These are phyloP conservation scores for Silurus aristotelis DNA, from an alignment of 2,797 vertebrate genomes.

Conservation along the genomic window DNA sequence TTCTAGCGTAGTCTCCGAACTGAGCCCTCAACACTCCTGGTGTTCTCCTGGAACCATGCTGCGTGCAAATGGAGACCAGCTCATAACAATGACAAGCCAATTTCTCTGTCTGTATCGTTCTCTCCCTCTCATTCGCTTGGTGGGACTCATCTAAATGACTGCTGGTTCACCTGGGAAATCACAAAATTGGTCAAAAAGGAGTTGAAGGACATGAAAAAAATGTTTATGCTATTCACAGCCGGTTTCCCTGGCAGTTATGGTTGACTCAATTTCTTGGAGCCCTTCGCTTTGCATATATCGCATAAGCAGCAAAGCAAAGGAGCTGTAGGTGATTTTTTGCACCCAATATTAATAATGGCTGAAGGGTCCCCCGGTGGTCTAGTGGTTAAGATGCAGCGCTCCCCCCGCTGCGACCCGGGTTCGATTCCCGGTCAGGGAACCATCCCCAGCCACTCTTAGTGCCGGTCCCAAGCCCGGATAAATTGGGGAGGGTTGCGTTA, in stretches of 20 bases:
- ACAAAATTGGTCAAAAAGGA: constrained; percentile 36
- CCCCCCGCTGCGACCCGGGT: too few relatives aligned
- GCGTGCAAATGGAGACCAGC: constrained; percentile 28
- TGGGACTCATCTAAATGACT: constrained; percentile 32
- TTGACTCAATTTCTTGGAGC: constrained; percentile 4
- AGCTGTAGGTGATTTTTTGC: neutral
- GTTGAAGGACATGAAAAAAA: constrained; percentile 25
- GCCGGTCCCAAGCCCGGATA: too few relatives aligned
- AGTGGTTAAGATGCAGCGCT: too few relatives aligned
- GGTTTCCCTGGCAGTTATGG: constrained; percentile 11
- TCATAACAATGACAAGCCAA: constrained; percentile 39
- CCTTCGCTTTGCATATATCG: constrained; percentile 1
- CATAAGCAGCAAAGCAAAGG: neutral
- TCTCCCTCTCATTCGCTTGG: constrained; percentile 16
- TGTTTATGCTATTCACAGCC: constrained; percentile 13
- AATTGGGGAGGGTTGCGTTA: too few relatives aligned
- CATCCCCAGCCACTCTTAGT: too few relatives aligned
- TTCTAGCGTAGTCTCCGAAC: neutral
- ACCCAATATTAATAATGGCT: too few relatives aligned
- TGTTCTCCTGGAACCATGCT: constrained; percentile 20
- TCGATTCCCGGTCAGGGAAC: too few relatives aligned
- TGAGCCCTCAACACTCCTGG: constrained; percentile 18
- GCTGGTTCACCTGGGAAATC: constrained; percentile 42
- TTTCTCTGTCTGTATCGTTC: constrained; percentile 24
- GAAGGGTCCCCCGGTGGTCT: too few relatives aligned